Conservation (phyloP, 2,888 invertebrate genomes). For the Erynnis tages region DNA sequence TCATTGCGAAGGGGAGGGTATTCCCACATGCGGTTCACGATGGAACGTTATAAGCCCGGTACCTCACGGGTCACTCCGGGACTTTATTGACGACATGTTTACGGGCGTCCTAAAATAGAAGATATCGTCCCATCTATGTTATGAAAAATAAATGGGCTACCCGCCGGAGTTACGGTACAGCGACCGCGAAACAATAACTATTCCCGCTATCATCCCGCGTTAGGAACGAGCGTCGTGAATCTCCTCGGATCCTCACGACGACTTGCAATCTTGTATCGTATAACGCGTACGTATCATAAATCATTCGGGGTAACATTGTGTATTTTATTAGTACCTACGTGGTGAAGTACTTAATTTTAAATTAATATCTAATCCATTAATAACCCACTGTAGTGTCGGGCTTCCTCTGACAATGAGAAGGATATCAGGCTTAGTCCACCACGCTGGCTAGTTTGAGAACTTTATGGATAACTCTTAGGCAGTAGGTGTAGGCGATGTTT, state of each 20-base stretch:
- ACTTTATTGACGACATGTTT: conserved; percentile 62
- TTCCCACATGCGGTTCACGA: conserved; percentile 45
- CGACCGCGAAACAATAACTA: conserved; percentile 15
- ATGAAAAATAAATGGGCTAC: conserved; percentile 42
- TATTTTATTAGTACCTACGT: no score
- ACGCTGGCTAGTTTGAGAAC: no score
- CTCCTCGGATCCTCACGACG: not conserved
- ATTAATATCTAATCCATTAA: no score
- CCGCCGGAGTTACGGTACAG: conserved; percentile 29
- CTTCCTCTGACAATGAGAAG: no score
- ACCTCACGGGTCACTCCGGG: conserved; percentile 55
- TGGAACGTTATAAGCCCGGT: conserved; percentile 63
- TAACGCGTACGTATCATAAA: not conserved
- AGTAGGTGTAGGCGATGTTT: no score
- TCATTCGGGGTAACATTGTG: no score
- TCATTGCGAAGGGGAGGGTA: no score
- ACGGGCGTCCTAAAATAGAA: conserved; percentile 48
- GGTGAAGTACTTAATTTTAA: no score
- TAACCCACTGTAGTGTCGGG: no score
- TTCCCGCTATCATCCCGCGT: conserved; percentile 1
- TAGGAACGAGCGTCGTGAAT: conserved; percentile 2
- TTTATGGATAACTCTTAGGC: no score
- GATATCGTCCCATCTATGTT: conserved; percentile 43
- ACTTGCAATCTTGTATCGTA: not conserved
- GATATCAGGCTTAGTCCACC: no score